Evolutionary conservation across 1,140 invertebrate genomes (phyloP).

Genomic region (Rhyacophila brunnea): DNA sequence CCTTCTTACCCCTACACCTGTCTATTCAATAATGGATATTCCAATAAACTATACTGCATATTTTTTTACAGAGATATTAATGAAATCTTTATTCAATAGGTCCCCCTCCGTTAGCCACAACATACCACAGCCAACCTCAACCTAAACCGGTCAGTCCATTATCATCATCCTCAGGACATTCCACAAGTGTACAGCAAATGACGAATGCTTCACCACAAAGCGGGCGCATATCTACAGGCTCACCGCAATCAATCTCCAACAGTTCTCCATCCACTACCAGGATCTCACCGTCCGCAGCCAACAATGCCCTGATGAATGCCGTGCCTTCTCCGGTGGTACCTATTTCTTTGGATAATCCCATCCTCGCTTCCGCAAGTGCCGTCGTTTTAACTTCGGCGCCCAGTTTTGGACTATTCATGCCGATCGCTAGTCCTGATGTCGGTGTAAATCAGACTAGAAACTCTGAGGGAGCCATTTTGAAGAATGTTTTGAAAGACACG

Average conservation of each 20-base stretch:
- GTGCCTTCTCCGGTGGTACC: conserved; percentile 3
- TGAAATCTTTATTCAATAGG: conserved; percentile 38
- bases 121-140: background rate
- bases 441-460: conserved; percentile 50
- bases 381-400: conserved; percentile 30
- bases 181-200: background rate
- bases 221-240: background rate
- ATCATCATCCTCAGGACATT: background rate
- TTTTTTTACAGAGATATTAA: too few relatives aligned
- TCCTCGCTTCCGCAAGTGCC: conserved; percentile 32
- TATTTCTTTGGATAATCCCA: conserved; percentile 32
- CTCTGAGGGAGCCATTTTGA: conserved; percentile 49
- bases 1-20: too few relatives aligned
- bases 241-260: background rate
- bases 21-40: too few relatives aligned
- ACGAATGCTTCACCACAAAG: too few relatives aligned
- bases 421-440: conserved; percentile 39
- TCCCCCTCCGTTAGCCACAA: conserved; percentile 13
- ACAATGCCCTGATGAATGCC: background rate
- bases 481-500: conserved; percentile 51
- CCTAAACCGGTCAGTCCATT: conserved; percentile 9
- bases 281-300: background rate
- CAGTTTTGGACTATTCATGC: conserved; percentile 37
- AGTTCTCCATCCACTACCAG: background rate
- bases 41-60: too few relatives aligned